Conservation (phyloP, 2,888 invertebrate species). For the Caenorhabditis doughertyi region DNA sequence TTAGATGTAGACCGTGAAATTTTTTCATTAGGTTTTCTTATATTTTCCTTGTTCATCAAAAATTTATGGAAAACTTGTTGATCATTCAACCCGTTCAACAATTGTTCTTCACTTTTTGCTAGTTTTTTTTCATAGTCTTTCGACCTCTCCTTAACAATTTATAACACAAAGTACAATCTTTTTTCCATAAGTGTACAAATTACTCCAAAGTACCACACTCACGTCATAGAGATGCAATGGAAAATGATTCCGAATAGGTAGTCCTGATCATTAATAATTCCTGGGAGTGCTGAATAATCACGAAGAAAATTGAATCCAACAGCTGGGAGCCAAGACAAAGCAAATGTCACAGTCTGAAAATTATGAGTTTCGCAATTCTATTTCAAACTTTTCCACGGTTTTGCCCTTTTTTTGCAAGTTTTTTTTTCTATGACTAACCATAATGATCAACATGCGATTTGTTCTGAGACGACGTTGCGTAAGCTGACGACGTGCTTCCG, state of each 20-base stretch:
- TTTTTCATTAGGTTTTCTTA: not conserved
- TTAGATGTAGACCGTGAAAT: not conserved
- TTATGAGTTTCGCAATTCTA: not conserved
- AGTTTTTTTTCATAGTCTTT: not conserved
- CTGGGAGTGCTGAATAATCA: slow-evolving; percentile 79
- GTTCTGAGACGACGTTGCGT: slow-evolving; percentile 91
- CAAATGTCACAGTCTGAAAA: slow-evolving; percentile 88
- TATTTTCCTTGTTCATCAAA: slow-evolving; percentile 8
- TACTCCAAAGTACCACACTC: slow-evolving; percentile 12
- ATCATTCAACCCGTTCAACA: slow-evolving; percentile 55
- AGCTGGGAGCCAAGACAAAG: slow-evolving; percentile 89
- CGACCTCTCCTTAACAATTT: not conserved
- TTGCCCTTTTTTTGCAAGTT: not conserved
- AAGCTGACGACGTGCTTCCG: slow-evolving; percentile 78
- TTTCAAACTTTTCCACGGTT: not conserved
- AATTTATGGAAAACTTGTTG: slow-evolving; percentile 51
- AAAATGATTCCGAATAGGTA: slow-evolving; percentile 81
- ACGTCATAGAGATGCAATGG: slow-evolving; percentile 82
- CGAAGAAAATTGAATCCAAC: slow-evolving; percentile 81
- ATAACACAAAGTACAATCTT: slow-evolving; percentile 7
- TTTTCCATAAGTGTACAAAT: no score
- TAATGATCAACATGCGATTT: slow-evolving; percentile 97
- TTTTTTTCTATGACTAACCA: slow-evolving; percentile 86
- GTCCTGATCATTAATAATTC: slow-evolving; percentile 74
- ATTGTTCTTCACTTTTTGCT: slow-evolving; percentile 5